Base-by-base conservation (phyloP, 2,113 vertebrate genomes). In the Phrynosoma platyrhinos region DNA sequence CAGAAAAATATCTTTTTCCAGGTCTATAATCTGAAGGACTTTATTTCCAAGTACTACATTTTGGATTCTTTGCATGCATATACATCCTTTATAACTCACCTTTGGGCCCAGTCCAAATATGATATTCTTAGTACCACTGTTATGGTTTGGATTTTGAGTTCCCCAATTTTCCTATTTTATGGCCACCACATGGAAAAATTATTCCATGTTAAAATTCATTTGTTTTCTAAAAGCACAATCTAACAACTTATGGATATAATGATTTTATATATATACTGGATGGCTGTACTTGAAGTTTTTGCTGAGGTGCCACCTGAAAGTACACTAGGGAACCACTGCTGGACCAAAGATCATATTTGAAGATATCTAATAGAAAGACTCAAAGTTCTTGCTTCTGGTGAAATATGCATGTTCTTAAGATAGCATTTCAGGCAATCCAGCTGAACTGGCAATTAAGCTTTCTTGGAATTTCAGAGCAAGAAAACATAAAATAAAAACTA, bases 401-500 rank as follows among this genome's bases (percentile, higher is more conserved):
- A 72, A 25, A 3, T n/a, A 27, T 42, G 53, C 1, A 16, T 52
- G 2, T 53, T 18, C 27, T 27, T 53, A 27, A 53, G 21, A 32
- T 36, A n/a, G 69, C 42, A 53, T 71, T 32, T n/a, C 42, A 71
- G 62, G 2, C 64, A 47, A 30, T 68, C 16, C 36, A 68, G 47
- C 47, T 47, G 47, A 47, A 68, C 2, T 83, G 3, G 25, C 42
- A 71, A 71, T 83, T 18, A 71, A 83, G 16, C 66, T 52, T n/a
- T 18, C 18, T 52, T 71, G 66, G 52, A 83, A 53, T 83, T 14
- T 42, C 83, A 42, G n/a, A 18, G 71, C 13, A 25, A 23, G 0
- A 1, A 25, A 40, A 5, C 30, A 12, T 77, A 74, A 8, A 36
- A 1, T 0, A 1, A 0, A 88, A 1, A 4, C 13, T 14, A 52